Percentiles rank a stretch among this genome's conserved stretches.
Evolutionary conservation across 2,888 invertebrate species (phyloP).

Genomic region (Hemaris fuciformis): DNA sequence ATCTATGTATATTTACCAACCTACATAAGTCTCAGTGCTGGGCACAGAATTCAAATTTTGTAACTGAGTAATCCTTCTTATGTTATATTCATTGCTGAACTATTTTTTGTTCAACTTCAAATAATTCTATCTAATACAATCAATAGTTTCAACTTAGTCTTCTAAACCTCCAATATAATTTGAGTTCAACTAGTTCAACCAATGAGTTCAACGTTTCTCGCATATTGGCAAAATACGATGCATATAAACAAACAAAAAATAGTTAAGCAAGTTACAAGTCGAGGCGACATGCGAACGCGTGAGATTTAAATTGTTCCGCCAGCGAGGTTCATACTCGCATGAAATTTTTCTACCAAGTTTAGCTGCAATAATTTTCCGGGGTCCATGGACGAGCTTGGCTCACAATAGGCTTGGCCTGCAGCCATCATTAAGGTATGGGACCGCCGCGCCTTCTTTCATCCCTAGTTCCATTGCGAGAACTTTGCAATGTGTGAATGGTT

Average conservation of each 20-base stretch:
- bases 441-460: slow-evolving; percentile 12
- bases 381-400: slow-evolving; percentile 38
- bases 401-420: slow-evolving; percentile 51
- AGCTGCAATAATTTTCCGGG: slow-evolving; percentile 69
- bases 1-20: no score
- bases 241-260: not conserved
- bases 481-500: slow-evolving; percentile 12
- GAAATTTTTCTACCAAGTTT: slow-evolving; percentile 53
- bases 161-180: no score
- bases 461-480: slow-evolving; percentile 5
- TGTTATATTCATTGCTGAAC: no score
- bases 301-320: slow-evolving; percentile 1
- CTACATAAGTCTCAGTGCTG: no score
- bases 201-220: no score
- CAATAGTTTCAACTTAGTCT: no score
- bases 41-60: no score
- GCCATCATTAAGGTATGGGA: slow-evolving; percentile 30
- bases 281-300: not conserved
- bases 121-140: no score
- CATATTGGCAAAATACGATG: not conserved
- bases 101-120: no score
- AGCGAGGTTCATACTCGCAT: slow-evolving; percentile 26
- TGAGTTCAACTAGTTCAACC: no score
- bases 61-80: no score
- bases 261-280: not conserved